Evolutionary conservation across 1,140 invertebrate genomes (phyloP).

Genomic region (Tribolium madens): DNA sequence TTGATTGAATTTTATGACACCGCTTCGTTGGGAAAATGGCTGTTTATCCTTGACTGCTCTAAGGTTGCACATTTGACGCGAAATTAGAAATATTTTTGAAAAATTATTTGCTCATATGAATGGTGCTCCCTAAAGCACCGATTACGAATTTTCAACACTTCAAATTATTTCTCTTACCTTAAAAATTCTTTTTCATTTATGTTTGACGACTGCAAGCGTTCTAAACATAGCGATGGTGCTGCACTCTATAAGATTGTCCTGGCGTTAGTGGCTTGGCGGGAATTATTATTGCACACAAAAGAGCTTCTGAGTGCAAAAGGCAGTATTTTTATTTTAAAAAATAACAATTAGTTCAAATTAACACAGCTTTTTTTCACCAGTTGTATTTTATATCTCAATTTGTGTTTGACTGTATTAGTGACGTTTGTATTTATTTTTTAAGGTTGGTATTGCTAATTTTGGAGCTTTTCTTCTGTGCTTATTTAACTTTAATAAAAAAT

Average conservation of each 20-base stretch:
- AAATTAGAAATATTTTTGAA: slow-evolving; percentile 28
- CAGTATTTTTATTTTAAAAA: no score
- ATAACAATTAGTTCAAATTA: no score
- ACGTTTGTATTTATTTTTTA: no score
- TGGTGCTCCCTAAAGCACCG: neutral
- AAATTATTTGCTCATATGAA: slow-evolving; percentile 20
- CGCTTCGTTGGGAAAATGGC: slow-evolving; percentile 57
- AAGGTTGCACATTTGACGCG: slow-evolving; percentile 54
- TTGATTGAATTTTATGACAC: slow-evolving; percentile 50
- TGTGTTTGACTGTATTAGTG: no score
- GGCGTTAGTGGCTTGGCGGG: slow-evolving; percentile 5
- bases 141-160: neutral
- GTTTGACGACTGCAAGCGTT: slow-evolving; percentile 55
- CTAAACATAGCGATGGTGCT: slow-evolving; percentile 59
- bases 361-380: no score
- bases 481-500: no score
- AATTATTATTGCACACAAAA: neutral
- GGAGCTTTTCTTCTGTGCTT: no score
- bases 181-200: slow-evolving; percentile 43
- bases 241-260: slow-evolving; percentile 35
- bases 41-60: slow-evolving; percentile 50
- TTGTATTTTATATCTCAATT: no score
- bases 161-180: slow-evolving; percentile 44
- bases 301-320: neutral
- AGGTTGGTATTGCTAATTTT: no score